Conservation (phyloP, 2,888 invertebrate species). For the Nebria salina region DNA sequence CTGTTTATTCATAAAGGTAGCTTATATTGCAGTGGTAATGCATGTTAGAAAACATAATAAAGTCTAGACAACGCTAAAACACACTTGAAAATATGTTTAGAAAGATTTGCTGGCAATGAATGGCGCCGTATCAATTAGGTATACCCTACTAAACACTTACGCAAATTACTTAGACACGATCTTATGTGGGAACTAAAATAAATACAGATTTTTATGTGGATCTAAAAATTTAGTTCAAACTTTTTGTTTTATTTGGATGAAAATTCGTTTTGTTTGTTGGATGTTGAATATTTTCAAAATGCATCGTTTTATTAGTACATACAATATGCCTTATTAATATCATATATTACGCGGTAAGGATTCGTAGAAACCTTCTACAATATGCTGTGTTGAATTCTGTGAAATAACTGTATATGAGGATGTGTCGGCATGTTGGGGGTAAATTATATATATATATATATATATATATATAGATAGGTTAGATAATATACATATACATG, state of each 20-base stretch:
- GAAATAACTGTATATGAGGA: background rate
- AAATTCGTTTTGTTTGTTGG: background rate
- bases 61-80: constrained; percentile 35
- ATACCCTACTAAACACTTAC: constrained; percentile 24
- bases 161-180: background rate
- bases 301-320: background rate
- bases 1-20: background rate
- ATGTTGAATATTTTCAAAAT: background rate
- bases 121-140: constrained; percentile 35
- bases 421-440: background rate
- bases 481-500: too few relatives aligned
- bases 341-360: background rate
- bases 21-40: background rate
- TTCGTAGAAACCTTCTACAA: background rate
- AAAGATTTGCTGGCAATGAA: constrained; percentile 4
- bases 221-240: background rate
- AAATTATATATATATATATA: background rate
- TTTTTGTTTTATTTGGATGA: background rate
- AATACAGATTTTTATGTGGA: background rate
- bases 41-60: constrained; percentile 20
- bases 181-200: background rate
- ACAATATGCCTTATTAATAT: background rate
- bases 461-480: too few relatives aligned
- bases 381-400: background rate
- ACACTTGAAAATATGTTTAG: constrained; percentile 25